phyloP scores from a whole-genome alignment of 2,888 invertebrate genomes.

The Nesidiocoris tenuis region DNA sequence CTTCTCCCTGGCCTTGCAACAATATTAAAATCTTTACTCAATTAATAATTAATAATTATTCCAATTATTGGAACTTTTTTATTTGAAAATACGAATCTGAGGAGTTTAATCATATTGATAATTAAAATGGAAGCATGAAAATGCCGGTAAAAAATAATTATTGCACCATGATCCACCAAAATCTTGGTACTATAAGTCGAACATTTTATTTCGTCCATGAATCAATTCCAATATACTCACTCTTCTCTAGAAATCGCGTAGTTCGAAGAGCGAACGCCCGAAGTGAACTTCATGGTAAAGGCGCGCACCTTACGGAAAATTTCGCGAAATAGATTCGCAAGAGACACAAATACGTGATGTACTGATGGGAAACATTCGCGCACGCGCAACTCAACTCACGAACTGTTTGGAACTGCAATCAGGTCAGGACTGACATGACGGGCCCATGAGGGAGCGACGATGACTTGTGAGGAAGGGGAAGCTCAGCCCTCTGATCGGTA shows the following conservation, averaged over 20 bases:
- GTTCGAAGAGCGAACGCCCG: constrained; percentile 47
- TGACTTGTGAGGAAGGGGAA: background rate
- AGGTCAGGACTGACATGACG: background rate
- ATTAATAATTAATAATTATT: background rate
- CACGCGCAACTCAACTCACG: background rate
- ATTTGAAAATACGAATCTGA: background rate
- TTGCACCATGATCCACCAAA: no score
- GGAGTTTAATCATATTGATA: background rate
- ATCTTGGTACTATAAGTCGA: no score
- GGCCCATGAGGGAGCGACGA: background rate
- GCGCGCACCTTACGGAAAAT: background rate
- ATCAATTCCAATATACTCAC: constrained; percentile 27
- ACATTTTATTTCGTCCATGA: no score
- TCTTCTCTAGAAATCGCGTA: constrained; percentile 40
- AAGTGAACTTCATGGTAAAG: constrained; percentile 50
- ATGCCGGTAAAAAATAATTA: no score
- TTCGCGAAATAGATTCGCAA: no score
- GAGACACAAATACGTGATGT: no score
- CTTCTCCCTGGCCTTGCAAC: no score
- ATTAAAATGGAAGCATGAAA: background rate
- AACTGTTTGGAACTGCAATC: background rate
- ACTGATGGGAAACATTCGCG: background rate
- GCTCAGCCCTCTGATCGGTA: no score
- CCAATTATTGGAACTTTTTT: background rate
- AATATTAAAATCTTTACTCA: no score